Evolutionary conservation across 2,888 invertebrate species (phyloP).

Genomic region (Lobophora halterata): DNA sequence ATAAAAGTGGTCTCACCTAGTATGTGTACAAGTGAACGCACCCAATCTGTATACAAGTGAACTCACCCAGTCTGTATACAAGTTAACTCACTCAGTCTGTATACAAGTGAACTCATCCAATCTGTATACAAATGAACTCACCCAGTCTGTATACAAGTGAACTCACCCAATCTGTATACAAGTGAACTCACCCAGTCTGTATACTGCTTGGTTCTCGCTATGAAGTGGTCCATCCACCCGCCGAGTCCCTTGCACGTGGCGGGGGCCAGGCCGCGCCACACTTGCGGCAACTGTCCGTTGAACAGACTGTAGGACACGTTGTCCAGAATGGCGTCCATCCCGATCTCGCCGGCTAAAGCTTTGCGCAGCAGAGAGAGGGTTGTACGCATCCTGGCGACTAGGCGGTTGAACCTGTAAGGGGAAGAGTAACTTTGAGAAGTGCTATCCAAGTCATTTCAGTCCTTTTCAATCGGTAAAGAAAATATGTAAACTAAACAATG

Average conservation of each 20-base stretch:
- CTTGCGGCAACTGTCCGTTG: slow-evolving; percentile 90
- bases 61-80: background rate
- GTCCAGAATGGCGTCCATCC: slow-evolving; percentile 93
- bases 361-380: slow-evolving; percentile 88
- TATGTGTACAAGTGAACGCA: no score
- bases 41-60: no score
- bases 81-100: background rate
- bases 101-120: slow-evolving; percentile 81
- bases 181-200: slow-evolving; percentile 83
- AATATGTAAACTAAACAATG: no score
- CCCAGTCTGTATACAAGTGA: background rate
- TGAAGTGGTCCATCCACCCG: slow-evolving; percentile 94
- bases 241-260: slow-evolving; percentile 92
- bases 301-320: slow-evolving; percentile 90
- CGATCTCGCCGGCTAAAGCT: slow-evolving; percentile 94
- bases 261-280: slow-evolving; percentile 91
- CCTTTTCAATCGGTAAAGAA: no score
- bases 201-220: slow-evolving; percentile 86
- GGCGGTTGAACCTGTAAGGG: slow-evolving; percentile 89
- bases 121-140: slow-evolving; percentile 74
- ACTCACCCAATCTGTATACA: background rate
- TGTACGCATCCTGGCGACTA: slow-evolving; percentile 85
- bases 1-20: no score
- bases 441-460: no score
- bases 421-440: no score